Conservation (phyloP, 2,888 invertebrate species). For the Thereva unica region DNA sequence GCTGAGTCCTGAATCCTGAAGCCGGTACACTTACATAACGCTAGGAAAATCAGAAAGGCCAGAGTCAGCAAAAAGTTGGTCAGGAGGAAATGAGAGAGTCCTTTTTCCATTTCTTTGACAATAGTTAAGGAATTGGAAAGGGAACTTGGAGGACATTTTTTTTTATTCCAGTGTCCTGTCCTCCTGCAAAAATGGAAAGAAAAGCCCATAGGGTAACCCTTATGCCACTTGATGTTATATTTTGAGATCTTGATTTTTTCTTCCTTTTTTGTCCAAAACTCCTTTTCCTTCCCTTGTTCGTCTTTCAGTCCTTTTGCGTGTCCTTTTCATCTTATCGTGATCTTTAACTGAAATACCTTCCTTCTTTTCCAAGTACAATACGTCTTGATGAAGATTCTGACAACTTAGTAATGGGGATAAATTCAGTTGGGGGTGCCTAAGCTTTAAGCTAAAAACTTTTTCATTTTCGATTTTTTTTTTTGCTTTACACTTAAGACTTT, state of each 20-base stretch:
- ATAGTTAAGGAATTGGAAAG: constrained; percentile 20
- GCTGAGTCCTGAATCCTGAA: neutral
- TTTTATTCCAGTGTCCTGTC: constrained; percentile 10
- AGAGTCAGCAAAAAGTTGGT: constrained; percentile 28
- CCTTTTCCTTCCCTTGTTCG: constrained; percentile 9
- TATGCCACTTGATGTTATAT: constrained; percentile 31
- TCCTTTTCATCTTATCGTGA: constrained; percentile 28
- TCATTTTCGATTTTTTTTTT: neutral
- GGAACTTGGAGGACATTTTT: constrained; percentile 17
- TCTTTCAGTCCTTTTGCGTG: constrained; percentile 13
- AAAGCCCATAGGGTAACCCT: constrained; percentile 32
- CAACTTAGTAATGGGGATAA: constrained; percentile 17
- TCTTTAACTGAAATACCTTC: constrained; percentile 24
- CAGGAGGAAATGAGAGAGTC: constrained; percentile 25
- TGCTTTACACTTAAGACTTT: no score
- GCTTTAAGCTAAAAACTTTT: constrained; percentile 15
- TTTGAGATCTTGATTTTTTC: constrained; percentile 27
- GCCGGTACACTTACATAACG: constrained; percentile 25
- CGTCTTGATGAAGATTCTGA: constrained; percentile 33
- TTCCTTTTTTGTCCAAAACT: neutral
- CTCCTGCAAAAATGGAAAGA: constrained; percentile 20
- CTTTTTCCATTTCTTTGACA: constrained; percentile 30
- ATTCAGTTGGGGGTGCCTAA: constrained; percentile 7
- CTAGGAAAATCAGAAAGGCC: constrained; percentile 28
- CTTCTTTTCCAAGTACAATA: constrained; percentile 24